phyloP scores from a whole-genome alignment of 1,140 invertebrate species.

The Papilio machaon region DNA sequence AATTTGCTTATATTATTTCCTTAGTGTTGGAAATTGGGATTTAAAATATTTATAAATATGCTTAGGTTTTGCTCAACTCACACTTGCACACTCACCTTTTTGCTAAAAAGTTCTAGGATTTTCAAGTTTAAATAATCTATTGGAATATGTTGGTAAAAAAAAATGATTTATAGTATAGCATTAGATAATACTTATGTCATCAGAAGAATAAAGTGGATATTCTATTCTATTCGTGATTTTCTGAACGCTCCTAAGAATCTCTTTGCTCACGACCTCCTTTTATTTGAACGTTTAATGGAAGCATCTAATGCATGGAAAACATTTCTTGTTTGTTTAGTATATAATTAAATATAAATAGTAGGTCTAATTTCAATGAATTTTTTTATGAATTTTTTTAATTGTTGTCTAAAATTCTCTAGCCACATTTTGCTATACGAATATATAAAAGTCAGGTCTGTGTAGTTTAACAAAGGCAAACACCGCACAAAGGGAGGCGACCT shows the following conservation, averaged over 20 bases:
- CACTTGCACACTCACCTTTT: too few relatives aligned
- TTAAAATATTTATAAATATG: too few relatives aligned
- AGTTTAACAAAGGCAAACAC: not conserved
- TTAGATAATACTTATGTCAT: not conserved
- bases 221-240: slow-evolving; percentile 49
- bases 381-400: too few relatives aligned
- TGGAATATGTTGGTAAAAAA: not conserved
- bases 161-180: not conserved
- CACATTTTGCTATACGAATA: not conserved
- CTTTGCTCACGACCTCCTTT: slow-evolving; percentile 61
- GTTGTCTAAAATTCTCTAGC: not conserved
- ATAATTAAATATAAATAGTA: not conserved
- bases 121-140: not conserved
- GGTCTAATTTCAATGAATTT: too few relatives aligned
- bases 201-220: not conserved
- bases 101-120: too few relatives aligned
- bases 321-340: not conserved
- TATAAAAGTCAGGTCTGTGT: not conserved
- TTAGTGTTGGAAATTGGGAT: too few relatives aligned
- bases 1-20: too few relatives aligned
- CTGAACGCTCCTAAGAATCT: slow-evolving; percentile 59
- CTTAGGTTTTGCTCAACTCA: too few relatives aligned
- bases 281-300: not conserved
- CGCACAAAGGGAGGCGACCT: slow-evolving; percentile 13
- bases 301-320: not conserved